These are phyloP conservation scores for Hepsetus odoe DNA, from an alignment of 2,113 vertebrate genomes.

Conservation along the genomic window DNA sequence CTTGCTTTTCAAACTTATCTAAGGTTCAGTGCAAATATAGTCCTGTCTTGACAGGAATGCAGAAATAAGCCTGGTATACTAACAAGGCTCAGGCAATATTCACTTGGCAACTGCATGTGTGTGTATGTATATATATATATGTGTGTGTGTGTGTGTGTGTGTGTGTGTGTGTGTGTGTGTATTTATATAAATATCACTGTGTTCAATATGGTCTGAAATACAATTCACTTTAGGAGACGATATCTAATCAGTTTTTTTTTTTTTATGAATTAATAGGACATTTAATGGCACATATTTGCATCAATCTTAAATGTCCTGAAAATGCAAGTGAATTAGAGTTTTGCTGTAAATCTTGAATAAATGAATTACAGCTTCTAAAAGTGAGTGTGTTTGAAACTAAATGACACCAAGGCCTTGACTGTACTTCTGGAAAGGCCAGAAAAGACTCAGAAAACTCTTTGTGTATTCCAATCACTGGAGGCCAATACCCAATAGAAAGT, in stretches of 20 bases:
- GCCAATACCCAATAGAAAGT: slow-evolving; percentile 36
- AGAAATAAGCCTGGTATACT: neutral
- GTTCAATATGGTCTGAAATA: no score
- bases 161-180: no score
- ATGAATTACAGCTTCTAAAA: slow-evolving; percentile 11
- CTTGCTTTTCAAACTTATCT: neutral
- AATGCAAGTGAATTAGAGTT: slow-evolving; percentile 4
- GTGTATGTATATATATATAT: no score
- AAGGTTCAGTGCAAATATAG: neutral
- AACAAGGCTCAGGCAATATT: neutral
- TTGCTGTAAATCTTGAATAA: slow-evolving; percentile 10
- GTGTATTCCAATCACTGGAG: slow-evolving; percentile 40
- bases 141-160: no score
- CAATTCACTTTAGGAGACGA: no score
- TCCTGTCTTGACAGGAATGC: neutral
- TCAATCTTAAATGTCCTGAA: neutral
- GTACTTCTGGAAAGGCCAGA: slow-evolving; percentile 3
- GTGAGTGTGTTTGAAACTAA: slow-evolving; percentile 5
- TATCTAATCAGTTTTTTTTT: no score
- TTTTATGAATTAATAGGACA: neutral
- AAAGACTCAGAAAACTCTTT: slow-evolving; percentile 23
- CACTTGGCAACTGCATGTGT: neutral
- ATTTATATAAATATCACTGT: no score
- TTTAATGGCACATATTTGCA: neutral
- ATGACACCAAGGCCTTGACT: slow-evolving; percentile 22